Percentiles rank a stretch among this genome's conserved stretches.
Conservation (phyloP, 2,797 vertebrate genomes). For the Orientallactaga sibirica region DNA sequence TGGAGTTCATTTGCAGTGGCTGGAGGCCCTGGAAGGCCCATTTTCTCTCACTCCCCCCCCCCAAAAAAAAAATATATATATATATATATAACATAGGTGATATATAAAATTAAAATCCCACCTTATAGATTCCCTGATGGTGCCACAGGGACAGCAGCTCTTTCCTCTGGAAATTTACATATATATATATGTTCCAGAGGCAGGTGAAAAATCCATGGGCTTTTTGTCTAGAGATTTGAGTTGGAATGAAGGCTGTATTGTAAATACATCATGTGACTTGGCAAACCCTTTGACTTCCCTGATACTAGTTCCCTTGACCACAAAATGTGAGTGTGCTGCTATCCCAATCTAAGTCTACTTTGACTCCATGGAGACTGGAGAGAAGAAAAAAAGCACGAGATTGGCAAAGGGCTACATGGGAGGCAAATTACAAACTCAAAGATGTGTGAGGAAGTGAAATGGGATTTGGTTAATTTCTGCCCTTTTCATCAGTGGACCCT, state of each 20-base stretch:
- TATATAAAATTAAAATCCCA: not conserved
- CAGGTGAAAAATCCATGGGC: conserved; percentile 17
- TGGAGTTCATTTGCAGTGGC: too few relatives aligned
- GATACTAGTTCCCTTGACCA: conserved; percentile 13
- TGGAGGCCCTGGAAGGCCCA: too few relatives aligned
- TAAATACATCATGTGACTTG: not conserved
- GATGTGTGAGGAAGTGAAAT: not conserved
- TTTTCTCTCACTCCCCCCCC: too few relatives aligned
- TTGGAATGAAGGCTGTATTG: not conserved
- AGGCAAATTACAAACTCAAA: conserved; percentile 9
- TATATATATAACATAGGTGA: not conserved
- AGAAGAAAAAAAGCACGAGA: not conserved
- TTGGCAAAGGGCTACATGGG: not conserved
- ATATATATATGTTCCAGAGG: not conserved
- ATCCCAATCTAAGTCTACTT: conserved; percentile 18
- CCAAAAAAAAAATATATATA: not conserved
- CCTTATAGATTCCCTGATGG: not conserved
- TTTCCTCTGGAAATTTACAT: conserved; percentile 18
- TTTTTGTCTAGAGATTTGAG: not conserved
- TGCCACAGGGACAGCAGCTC: not conserved
- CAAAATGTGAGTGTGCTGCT: conserved; percentile 4
- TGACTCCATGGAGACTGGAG: not conserved
- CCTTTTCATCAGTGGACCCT: not conserved
- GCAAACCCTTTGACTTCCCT: conserved; percentile 22
- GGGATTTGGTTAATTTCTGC: not conserved